Percentiles rank a stretch among this genome's conserved stretches.
These are phyloP conservation scores for Nannoperca obscura DNA, from an alignment of 2,797 vertebrate genomes.

Conservation along the genomic window DNA sequence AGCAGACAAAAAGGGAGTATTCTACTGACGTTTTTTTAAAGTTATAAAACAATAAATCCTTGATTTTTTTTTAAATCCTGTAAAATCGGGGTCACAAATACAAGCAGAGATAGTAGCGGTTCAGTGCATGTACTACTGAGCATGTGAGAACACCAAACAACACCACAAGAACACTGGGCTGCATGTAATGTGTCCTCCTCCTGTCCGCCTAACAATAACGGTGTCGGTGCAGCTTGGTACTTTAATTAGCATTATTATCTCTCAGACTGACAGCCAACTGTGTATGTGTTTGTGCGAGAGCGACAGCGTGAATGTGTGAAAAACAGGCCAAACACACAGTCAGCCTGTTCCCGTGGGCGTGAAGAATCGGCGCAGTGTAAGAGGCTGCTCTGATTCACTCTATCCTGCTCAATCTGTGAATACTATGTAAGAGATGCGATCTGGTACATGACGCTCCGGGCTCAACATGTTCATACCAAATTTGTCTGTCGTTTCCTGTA, in stretches of 20 bases:
- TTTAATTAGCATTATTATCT: constrained; percentile 65
- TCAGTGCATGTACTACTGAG: constrained; percentile 12
- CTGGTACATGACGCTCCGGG: constrained; percentile 67
- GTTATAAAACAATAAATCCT: background rate
- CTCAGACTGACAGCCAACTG: constrained; percentile 58
- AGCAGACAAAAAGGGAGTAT: background rate
- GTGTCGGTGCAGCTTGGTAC: constrained; percentile 40
- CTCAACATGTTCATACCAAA: constrained; percentile 78
- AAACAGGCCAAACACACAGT: constrained; percentile 52
- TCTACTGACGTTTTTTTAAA: background rate
- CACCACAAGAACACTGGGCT: constrained; percentile 53
- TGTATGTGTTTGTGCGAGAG: constrained; percentile 51
- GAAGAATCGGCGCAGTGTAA: constrained; percentile 44
- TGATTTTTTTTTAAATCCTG: background rate
- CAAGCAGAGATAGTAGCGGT: constrained; percentile 5
- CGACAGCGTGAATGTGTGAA: constrained; percentile 56
- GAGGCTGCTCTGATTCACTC: constrained; percentile 73
- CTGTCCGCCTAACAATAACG: constrained; percentile 49
- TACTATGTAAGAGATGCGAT: constrained; percentile 68
- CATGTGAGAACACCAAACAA: constrained; percentile 39
- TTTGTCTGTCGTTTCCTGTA: constrained; percentile 85
- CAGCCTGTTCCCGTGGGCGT: constrained; percentile 76
- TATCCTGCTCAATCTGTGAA: constrained; percentile 61
- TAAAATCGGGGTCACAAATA: background rate
- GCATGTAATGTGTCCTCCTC: constrained; percentile 58